These are phyloP conservation scores for Rhynchopsitta pachyrhyncha DNA, from an alignment of 2,113 vertebrate species.

Conservation along the genomic window DNA sequence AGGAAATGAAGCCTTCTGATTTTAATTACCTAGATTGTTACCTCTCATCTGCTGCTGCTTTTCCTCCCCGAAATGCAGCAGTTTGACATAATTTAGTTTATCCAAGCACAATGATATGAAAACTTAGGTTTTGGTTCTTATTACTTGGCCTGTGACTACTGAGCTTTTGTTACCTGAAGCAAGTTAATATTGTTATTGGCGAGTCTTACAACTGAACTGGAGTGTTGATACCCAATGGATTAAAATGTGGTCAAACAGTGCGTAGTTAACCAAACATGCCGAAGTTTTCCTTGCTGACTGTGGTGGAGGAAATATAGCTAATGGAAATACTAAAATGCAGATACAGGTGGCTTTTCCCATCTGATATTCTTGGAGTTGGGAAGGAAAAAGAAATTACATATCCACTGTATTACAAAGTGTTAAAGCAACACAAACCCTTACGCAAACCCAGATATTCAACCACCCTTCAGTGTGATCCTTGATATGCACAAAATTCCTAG, in stretches of 20 bases:
- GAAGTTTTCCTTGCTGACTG: background rate
- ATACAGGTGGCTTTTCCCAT: background rate
- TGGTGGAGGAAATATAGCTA: background rate
- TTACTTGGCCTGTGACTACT: background rate
- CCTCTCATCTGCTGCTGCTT: background rate
- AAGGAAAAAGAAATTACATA: background rate
- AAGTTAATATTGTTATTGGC: background rate
- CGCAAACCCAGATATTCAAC: background rate
- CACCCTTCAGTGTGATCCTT: background rate
- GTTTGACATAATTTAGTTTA: background rate
- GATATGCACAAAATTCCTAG: background rate
- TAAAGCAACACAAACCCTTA: background rate
- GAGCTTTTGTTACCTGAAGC: background rate
- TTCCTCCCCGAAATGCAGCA: background rate
- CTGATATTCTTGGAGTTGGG: background rate
- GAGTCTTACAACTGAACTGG: background rate
- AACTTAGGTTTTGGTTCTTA: background rate
- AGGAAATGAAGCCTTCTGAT: background rate
- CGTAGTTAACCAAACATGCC: background rate
- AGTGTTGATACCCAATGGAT: background rate
- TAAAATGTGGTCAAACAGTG: background rate
- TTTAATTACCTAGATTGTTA: background rate
- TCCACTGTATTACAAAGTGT: fast-evolving
- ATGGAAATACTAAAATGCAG: background rate
- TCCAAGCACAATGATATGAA: background rate